Percentiles rank a stretch among this genome's conserved stretches.
Evolutionary conservation across 2,888 invertebrate genomes (phyloP).

Genomic region (Saturnia pavonia): DNA sequence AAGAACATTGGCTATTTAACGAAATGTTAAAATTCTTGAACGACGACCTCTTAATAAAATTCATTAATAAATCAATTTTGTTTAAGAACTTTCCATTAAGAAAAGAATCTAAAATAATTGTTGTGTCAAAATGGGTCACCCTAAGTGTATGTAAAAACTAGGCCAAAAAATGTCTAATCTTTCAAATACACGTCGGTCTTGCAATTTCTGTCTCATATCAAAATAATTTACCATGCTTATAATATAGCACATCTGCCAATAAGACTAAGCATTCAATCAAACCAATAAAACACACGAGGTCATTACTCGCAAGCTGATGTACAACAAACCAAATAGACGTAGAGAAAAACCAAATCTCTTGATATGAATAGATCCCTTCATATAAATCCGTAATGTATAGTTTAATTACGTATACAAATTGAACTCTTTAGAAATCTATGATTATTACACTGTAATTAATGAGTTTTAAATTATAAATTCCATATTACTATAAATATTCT

Average conservation of each 20-base stretch:
- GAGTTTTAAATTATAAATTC: slow-evolving; percentile 1
- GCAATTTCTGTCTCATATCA: neutral
- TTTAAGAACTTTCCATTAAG: too few relatives aligned
- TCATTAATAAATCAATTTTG: too few relatives aligned
- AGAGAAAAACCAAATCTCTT: slow-evolving; percentile 2
- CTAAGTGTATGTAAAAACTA: too few relatives aligned
- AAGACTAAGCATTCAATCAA: slow-evolving; percentile 1
- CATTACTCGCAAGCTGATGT: neutral
- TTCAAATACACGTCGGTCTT: neutral
- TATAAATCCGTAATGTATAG: neutral
- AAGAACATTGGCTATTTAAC: too few relatives aligned
- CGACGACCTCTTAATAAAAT: too few relatives aligned
- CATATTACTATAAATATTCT: neutral
- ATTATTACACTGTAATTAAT: slow-evolving; percentile 7
- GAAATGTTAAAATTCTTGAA: too few relatives aligned
- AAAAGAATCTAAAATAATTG: too few relatives aligned
- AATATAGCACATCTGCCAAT: neutral
- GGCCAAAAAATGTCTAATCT: neutral
- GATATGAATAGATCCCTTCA: slow-evolving; percentile 9
- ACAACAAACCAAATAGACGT: neutral
- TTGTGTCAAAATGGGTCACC: too few relatives aligned
- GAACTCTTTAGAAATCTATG: slow-evolving; percentile 7
- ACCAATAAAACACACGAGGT: slow-evolving; percentile 8
- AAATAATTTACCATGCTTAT: neutral
- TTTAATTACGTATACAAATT: slow-evolving; percentile 7